Evolutionary conservation across 2,113 vertebrate genomes (phyloP), one percentile per base, ranked within the genome.

Genomic region (Crocuta crocuta): DNA sequence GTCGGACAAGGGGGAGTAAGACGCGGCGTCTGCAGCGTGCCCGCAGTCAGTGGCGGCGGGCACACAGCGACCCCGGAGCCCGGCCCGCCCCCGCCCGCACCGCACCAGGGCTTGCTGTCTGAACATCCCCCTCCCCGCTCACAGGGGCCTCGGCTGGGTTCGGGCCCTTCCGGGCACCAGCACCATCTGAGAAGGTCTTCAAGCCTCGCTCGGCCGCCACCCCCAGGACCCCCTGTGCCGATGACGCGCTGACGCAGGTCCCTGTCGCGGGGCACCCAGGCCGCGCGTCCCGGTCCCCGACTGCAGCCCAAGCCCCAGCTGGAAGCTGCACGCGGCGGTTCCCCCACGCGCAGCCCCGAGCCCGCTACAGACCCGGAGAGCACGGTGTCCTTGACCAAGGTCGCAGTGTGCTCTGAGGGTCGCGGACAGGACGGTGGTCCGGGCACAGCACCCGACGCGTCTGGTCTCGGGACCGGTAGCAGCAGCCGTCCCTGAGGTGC

Each of bases 311-410:
- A 91, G 10, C 48, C 63, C 2, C 1, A 53, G 26, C 24, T 10
- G 26, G 63, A 45, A 26, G 16, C 0, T 28, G 16, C 53, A 0
- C 53, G 53, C 17, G 48, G 48, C 48, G 13, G 53, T 28, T 5
- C 23, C 33, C 39, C 26, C 23, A 9, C 5, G 10, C 28, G 17
- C 4, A 4, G 39, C 5, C 7, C 78, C 4, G 10, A 33, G 66
- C 7, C 16, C 0, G 1, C 8, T 35, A 3, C 31, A 61, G 58
- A 3, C 7, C n/a, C n/a, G 1, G 1, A 28, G 4, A 43, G 43
- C 11, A 15, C 35, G 26, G 11, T 63, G 53, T 26, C 33, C 7
- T 43, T 28, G 7, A 5, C 19, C 13, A 28, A 70, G 48, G 7
- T 12, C 2, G 12, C 19, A 9, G 24, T 1, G 73, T 19, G 9